Conservation (phyloP, 1,140 invertebrate species). For the Nymphalis io region DNA sequence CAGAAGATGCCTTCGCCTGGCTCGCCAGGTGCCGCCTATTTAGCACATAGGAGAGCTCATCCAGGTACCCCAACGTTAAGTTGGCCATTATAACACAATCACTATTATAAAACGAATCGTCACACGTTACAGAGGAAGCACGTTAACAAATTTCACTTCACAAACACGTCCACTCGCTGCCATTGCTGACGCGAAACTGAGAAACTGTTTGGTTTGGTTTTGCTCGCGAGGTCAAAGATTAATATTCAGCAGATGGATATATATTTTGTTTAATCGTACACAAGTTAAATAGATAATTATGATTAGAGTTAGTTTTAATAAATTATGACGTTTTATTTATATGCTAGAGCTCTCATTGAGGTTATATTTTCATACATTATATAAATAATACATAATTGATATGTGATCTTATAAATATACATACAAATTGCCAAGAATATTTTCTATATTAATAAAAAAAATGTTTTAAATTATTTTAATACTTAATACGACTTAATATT, state of each 20-base stretch:
- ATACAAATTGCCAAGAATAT: no score
- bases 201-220: slow-evolving; percentile 11
- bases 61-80: slow-evolving; percentile 74
- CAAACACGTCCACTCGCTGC: slow-evolving; percentile 39
- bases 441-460: not conserved
- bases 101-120: slow-evolving; percentile 42
- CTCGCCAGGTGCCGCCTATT: slow-evolving; percentile 65
- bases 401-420: no score
- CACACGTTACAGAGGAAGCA: slow-evolving; percentile 49
- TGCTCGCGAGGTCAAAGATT: slow-evolving; percentile 47
- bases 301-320: not conserved
- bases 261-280: not conserved
- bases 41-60: slow-evolving; percentile 76
- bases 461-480: no score
- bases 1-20: slow-evolving; percentile 72
- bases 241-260: slow-evolving; percentile 25
- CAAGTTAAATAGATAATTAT: slow-evolving; percentile 9
- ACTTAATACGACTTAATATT: no score
- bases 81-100: slow-evolving; percentile 69
- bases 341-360: not conserved
- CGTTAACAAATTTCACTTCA: slow-evolving; percentile 56
- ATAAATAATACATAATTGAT: no score
- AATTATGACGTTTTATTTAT: slow-evolving; percentile 5
- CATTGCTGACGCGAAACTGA: slow-evolving; percentile 60
- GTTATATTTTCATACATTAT: no score